Base-by-base conservation (phyloP, 2,888 invertebrate genomes). In the Apodemia zela region DNA sequence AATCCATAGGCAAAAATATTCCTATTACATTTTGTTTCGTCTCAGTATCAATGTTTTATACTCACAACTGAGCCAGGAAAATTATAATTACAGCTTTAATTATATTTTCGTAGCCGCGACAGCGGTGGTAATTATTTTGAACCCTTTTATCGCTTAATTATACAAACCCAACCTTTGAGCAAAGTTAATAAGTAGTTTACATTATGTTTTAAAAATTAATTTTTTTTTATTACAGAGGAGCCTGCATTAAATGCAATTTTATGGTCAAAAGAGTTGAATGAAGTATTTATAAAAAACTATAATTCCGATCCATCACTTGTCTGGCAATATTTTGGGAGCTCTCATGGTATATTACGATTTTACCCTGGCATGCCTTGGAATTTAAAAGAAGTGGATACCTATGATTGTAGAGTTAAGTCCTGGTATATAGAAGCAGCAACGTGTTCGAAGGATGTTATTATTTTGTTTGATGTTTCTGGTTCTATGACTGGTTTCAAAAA, bases 351-450 rank as follows among this genome's bases (percentile, higher is more conserved):
- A 75, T 93, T 99, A 74, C 92, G 99, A 8, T 97, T 97, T 79
- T 99, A 95, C 89, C 99, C 99, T 62, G 96, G 95, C 1, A 93
- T 95, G 83, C 93, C 94, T 21, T 96, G 96, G 97, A 87, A 85
- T 54, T 76, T 73, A 63, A 77, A 79, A 13, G 72, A 72, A 13
- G 78, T 79, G 0, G 98, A 98, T 80, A 93, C 96, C 2, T 99
- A 97, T 84, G 99, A 99, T 83, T 98, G 98, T 76, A 94, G 99
- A 63, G 95, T 97, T 58, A 93, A 96, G 65, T 97, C 97, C 54
- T 99, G 98, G 98, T 99, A 98, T 82, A 98, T 99, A 70, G 97
- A 98, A 89, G 99, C 99, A 0, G 98, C 99, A 0, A 98, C 99
- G 0, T 98, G 98, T 75, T 98, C 99, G 10, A 99, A 99, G 88